Base-by-base conservation (phyloP, 2,797 vertebrate genomes). In the Microchirus variegatus region DNA sequence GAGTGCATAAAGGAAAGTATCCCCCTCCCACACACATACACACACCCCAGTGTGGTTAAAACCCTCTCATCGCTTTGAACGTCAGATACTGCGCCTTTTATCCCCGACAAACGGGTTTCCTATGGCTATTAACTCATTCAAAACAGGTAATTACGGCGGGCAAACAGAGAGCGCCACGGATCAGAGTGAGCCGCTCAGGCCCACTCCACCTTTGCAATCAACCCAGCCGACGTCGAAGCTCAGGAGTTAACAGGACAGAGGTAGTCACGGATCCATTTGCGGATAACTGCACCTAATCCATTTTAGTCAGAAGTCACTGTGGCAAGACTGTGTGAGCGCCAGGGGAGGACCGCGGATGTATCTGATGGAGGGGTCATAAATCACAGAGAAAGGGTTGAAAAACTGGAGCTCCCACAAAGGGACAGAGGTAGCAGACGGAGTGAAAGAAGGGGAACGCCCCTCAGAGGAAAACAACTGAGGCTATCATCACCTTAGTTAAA, bases 1-100 rank as follows among this genome's bases (percentile, higher is more conserved):
- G 87, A 86, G 82, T 12, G 67, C 60, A 84, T 87, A 91, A 94
- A 94, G 94, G 94, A 94, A 94, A 86, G 86, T 92, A 93, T 90
- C 92, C 80, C 90, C 93, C 83, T 91, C 92, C 90, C 91, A 73
- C 65, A 69, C 78, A 74, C 60, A 65, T 58, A 63, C 31, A 67
- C 62, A 75, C 84, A 78, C 69, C 77, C 83, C 70, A 38, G 77
- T 46, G 80, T 18, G 40, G 75, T 59, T 75, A 69, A 85, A 82
- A 77, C 71, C 80, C 87, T 85, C 89, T 88, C 82, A 80, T 84
- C 67, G 70, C 91, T 91, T 90, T 90, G 87, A 91, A 91, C 75
- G 35, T 15, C 40, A 83, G 81, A 91, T 83, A 84, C 67, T 49
- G 85, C 74, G 80, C 78, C 87, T 88, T 91, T 91, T 82, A 91